phyloP scores from a whole-genome alignment of 2,797 vertebrate species.

The Tapirus indicus region DNA sequence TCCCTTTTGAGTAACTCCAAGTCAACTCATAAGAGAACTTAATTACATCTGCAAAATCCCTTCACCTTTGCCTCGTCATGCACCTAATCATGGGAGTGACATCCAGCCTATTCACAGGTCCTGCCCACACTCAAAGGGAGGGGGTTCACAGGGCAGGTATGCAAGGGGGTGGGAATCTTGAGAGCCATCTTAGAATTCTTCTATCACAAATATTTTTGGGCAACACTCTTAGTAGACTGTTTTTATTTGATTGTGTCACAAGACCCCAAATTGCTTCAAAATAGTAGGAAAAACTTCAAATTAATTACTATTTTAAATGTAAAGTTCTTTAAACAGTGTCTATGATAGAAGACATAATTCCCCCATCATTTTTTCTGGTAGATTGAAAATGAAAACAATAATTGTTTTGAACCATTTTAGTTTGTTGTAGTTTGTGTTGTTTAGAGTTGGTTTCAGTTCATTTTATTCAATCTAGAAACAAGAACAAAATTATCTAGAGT shows the following conservation, averaged over 20 bases:
- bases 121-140: neutral
- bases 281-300: neutral
- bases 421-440: neutral
- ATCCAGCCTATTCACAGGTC: neutral
- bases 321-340: neutral
- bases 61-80: neutral
- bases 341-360: conserved; percentile 18
- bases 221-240: neutral
- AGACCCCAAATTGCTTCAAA: neutral
- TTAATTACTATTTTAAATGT: conserved; percentile 16
- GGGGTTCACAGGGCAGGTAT: neutral
- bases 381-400: neutral
- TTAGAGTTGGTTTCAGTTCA: neutral
- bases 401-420: conserved; percentile 9
- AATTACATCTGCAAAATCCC: conserved; percentile 26
- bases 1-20: neutral
- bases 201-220: neutral
- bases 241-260: neutral
- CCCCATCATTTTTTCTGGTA: neutral
- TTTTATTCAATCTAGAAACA: neutral
- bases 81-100: neutral
- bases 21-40: conserved; percentile 1
- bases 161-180: neutral
- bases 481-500: neutral
- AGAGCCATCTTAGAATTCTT: neutral